phyloP scores from a whole-genome alignment of 2,888 invertebrate genomes.

The Drosophila greeni region DNA sequence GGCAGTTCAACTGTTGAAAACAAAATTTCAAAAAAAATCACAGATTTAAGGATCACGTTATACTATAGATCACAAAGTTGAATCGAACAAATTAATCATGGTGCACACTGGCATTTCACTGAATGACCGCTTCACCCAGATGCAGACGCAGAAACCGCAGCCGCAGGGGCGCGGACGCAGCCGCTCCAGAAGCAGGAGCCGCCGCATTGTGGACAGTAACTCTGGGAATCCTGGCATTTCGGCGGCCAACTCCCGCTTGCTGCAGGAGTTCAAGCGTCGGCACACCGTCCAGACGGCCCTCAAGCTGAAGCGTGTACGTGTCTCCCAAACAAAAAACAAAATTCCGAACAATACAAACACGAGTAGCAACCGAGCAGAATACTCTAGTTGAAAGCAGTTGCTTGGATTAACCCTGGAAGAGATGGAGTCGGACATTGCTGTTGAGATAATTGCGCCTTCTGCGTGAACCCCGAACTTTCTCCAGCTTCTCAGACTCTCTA shows the following conservation, averaged over 20 bases:
- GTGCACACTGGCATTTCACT: slow-evolving; percentile 78
- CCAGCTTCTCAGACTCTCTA: slow-evolving; percentile 35
- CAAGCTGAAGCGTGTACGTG: slow-evolving; percentile 79
- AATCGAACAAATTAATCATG: slow-evolving; percentile 33
- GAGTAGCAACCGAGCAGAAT: slow-evolving; percentile 14
- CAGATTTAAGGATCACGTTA: slow-evolving; percentile 12
- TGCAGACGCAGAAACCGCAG: slow-evolving; percentile 63
- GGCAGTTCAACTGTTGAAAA: slow-evolving; percentile 30
- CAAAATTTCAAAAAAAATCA: slow-evolving; percentile 6
- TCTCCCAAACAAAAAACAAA: slow-evolving; percentile 43
- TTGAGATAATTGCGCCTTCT: slow-evolving; percentile 41
- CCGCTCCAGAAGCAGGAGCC: slow-evolving; percentile 67
- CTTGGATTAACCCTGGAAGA: slow-evolving; percentile 15
- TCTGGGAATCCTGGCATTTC: slow-evolving; percentile 58
- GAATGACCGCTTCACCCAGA: slow-evolving; percentile 79
- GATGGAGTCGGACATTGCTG: slow-evolving; percentile 21
- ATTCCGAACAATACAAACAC: slow-evolving; percentile 22
- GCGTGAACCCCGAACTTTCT: slow-evolving; percentile 27
- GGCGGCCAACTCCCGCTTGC: slow-evolving; percentile 74
- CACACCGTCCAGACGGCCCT: slow-evolving; percentile 78
- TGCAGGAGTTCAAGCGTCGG: slow-evolving; percentile 76
- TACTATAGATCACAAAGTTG: slow-evolving; percentile 1
- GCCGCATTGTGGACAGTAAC: slow-evolving; percentile 56
- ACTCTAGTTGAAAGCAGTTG: slow-evolving; percentile 25
- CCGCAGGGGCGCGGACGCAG: slow-evolving; percentile 49